phyloP scores from a whole-genome alignment of 2,888 invertebrate genomes.

The Thalpophila matura region DNA sequence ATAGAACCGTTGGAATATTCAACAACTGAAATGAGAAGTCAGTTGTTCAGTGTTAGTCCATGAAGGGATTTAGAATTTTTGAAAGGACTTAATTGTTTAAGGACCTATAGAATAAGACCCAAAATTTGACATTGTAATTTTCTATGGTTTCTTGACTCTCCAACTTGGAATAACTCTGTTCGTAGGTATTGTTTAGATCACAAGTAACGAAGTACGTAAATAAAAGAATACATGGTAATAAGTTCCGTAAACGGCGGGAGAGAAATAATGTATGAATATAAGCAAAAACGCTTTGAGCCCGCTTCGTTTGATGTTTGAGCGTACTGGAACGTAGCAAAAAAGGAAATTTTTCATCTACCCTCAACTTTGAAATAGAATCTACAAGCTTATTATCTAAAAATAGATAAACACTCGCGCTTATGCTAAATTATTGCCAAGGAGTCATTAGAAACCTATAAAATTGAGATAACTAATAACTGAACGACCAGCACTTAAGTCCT shows the following conservation, averaged over 20 bases:
- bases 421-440: slow-evolving; percentile 78
- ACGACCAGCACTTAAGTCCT: slow-evolving; percentile 78
- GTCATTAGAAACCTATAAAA: slow-evolving; percentile 79
- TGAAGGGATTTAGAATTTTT: not conserved
- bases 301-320: slow-evolving; percentile 81
- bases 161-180: not conserved
- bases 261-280: slow-evolving; percentile 80
- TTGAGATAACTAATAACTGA: slow-evolving; percentile 81
- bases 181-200: slow-evolving; percentile 23
- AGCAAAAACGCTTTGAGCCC: slow-evolving; percentile 73
- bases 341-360: slow-evolving; percentile 65
- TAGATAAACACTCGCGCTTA: slow-evolving; percentile 75
- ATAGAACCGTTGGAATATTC: slow-evolving; percentile 10
- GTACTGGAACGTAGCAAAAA: slow-evolving; percentile 70
- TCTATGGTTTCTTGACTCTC: not conserved
- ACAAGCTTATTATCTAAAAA: slow-evolving; percentile 76
- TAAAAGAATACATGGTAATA: slow-evolving; percentile 73
- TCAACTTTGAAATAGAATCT: slow-evolving; percentile 72
- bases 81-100: not conserved
- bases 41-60: slow-evolving; percentile 3
- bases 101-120: not conserved
- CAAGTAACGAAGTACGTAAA: slow-evolving; percentile 51
- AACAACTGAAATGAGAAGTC: slow-evolving; percentile 9
- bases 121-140: not conserved
- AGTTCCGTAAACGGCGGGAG: slow-evolving; percentile 71